These are phyloP conservation scores for Thermophis baileyi DNA, from an alignment of 2,113 vertebrate genomes.

Conservation along the genomic window DNA sequence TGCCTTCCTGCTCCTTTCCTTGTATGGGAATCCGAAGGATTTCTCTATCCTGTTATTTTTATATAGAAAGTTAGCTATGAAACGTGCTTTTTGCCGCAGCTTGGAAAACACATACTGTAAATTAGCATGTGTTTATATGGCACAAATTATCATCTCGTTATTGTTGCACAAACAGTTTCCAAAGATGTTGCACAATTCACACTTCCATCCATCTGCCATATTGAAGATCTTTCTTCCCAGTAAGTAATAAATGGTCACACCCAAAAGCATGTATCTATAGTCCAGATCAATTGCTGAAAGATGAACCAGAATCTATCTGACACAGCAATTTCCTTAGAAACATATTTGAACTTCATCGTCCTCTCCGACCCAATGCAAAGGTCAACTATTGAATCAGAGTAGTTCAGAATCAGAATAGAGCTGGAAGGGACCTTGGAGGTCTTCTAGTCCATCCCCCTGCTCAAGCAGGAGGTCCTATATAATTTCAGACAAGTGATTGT, in stretches of 20 bases:
- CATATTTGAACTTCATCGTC: background rate
- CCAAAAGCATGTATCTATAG: background rate
- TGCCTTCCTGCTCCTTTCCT: background rate
- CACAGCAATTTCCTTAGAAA: background rate
- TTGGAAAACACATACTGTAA: background rate
- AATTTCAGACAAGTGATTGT: no score
- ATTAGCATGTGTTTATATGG: background rate
- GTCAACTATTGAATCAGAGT: background rate
- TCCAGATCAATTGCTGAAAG: background rate
- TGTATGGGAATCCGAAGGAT: background rate
- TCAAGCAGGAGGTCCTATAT: no score
- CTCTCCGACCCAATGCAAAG: background rate
- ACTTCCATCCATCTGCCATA: background rate
- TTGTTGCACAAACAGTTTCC: background rate
- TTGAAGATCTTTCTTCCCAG: background rate
- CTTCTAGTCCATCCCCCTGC: no score
- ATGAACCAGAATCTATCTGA: background rate
- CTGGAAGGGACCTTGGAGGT: no score
- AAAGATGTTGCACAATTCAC: background rate
- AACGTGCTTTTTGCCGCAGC: background rate
- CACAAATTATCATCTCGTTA: background rate
- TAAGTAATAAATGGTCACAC: background rate
- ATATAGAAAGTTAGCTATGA: background rate
- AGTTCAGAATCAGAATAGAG: no score
- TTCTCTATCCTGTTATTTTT: background rate